Conservation (phyloP, 2,888 invertebrate genomes). For the Dascillus cervinus region DNA sequence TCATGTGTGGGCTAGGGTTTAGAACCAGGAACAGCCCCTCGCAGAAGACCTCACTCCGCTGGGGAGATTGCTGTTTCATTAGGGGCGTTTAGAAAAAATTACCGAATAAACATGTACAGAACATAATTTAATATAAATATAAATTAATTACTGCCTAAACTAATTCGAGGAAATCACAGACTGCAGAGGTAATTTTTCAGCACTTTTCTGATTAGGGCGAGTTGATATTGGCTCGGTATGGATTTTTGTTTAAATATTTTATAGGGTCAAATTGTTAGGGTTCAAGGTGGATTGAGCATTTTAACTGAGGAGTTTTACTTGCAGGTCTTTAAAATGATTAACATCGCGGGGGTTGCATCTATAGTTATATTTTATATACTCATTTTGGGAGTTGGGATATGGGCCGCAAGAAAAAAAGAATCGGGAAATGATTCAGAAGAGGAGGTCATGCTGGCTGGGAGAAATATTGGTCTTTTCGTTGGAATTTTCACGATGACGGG, state of each 20-base stretch:
- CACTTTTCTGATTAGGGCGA: too few species aligned
- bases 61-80: constrained; percentile 96
- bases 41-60: constrained; percentile 92
- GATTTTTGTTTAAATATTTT: too few species aligned
- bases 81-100: too few species aligned
- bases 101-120: too few species aligned
- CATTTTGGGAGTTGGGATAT: constrained; percentile 92
- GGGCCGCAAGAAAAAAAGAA: constrained; percentile 93
- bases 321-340: constrained; percentile 61
- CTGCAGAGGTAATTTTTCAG: too few species aligned
- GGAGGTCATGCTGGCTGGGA: constrained; percentile 97
- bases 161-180: too few species aligned
- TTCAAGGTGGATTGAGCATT: too few species aligned
- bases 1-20: constrained; percentile 94
- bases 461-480: constrained; percentile 94
- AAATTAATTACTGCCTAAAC: too few species aligned
- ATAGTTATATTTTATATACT: constrained; percentile 94
- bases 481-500: constrained; percentile 99
- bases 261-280: too few species aligned
- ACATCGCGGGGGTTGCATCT: constrained; percentile 86
- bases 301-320: too few species aligned
- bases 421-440: constrained; percentile 85
- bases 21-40: constrained; percentile 94
- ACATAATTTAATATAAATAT: too few species aligned
- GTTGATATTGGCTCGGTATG: too few species aligned